A percentile compares a stretch with the other conserved stretches of the same genome.
phyloP scores from a whole-genome alignment of 1,140 invertebrate genomes.

The Meloidogyne hapla region DNA sequence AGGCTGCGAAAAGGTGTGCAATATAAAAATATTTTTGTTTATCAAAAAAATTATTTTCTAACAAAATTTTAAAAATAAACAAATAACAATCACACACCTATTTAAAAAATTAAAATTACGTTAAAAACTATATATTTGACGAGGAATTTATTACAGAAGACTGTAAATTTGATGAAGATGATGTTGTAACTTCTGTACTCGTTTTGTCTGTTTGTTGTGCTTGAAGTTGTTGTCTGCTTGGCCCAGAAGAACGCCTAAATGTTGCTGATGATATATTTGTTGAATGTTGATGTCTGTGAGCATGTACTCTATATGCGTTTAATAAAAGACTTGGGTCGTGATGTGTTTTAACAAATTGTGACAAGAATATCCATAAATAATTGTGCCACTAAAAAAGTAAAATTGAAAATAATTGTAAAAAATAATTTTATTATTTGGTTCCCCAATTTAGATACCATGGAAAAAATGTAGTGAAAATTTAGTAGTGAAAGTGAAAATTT shows the following conservation, averaged over 20 bases:
- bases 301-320: conserved; percentile 21
- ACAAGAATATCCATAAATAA: conserved; percentile 61
- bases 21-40: neutral
- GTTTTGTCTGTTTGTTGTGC: neutral
- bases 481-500: too few relatives aligned
- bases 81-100: neutral
- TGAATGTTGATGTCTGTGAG: conserved; percentile 2
- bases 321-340: conserved; percentile 27
- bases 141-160: conserved; percentile 3
- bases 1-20: conserved; percentile 2
- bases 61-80: neutral
- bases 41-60: neutral
- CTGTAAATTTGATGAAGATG: conserved; percentile 5
- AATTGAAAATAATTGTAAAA: too few relatives aligned
- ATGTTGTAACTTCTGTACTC: neutral
- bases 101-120: neutral
- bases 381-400: conserved; percentile 48
- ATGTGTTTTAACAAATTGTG: conserved; percentile 33
- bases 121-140: neutral
- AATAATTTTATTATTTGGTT: too few relatives aligned
- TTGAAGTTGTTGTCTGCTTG: neutral
- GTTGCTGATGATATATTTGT: neutral
- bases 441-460: too few relatives aligned
- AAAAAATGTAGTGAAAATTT: too few relatives aligned
- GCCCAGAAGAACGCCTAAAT: neutral